Evolutionary conservation across 2,797 vertebrate genomes (phyloP).

Genomic region (Danio jaintianensis): DNA sequence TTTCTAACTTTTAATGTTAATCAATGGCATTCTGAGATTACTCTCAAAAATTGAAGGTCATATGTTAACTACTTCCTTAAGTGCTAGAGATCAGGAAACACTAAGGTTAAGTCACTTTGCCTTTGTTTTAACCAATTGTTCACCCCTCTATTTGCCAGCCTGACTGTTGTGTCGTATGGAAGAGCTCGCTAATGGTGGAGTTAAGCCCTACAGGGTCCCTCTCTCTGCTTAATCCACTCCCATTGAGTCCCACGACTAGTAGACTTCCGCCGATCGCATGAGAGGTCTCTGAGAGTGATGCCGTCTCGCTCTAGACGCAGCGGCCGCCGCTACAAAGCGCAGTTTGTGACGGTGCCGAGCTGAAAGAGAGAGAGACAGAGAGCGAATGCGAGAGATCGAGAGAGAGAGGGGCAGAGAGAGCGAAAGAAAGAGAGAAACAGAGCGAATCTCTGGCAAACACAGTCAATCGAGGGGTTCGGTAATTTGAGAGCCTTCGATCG

Average conservation of each 20-base stretch:
- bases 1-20: constrained; percentile 29
- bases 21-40: constrained; percentile 29
- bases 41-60: constrained; percentile 19
- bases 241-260: constrained; percentile 89
- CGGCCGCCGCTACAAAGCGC: constrained; percentile 69
- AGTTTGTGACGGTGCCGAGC: constrained; percentile 56
- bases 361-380: constrained; percentile 66
- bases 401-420: constrained; percentile 73
- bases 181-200: constrained; percentile 96
- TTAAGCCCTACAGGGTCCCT: constrained; percentile 98
- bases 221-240: constrained; percentile 98
- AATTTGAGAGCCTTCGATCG: constrained; percentile 82
- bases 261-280: constrained; percentile 80
- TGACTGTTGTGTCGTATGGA: constrained; percentile 96
- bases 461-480: constrained; percentile 82
- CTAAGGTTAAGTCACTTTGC: constrained; percentile 77
- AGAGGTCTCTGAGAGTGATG: constrained; percentile 71
- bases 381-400: constrained; percentile 58
- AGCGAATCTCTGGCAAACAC: constrained; percentile 70
- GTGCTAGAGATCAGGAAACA: constrained; percentile 60
- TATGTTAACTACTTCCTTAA: constrained; percentile 24
- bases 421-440: constrained; percentile 77
- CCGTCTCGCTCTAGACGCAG: constrained; percentile 72
- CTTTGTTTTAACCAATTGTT: constrained; percentile 98
- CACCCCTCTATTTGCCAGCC: constrained; percentile 99